Percentiles rank a stretch among this genome's conserved stretches.
Evolutionary conservation across 2,888 invertebrate species (phyloP).

Genomic region (Erebia aethiops): DNA sequence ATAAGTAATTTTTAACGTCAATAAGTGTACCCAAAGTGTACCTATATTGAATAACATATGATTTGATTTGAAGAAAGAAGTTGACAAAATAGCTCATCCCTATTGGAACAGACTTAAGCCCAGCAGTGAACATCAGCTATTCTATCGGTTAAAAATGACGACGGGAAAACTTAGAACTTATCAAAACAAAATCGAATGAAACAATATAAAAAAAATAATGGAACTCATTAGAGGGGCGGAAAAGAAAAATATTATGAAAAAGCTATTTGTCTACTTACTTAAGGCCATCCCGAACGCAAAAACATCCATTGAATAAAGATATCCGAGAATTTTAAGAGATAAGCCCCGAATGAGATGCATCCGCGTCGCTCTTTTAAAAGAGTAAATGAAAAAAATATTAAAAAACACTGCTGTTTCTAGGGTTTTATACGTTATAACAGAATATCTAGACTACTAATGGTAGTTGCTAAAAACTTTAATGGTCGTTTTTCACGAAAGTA

Average conservation of each 20-base stretch:
- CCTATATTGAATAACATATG: too few relatives aligned
- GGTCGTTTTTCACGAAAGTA: too few relatives aligned
- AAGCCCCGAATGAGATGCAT: slow-evolving; percentile 24
- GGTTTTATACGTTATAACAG: background rate
- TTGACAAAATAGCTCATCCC: too few relatives aligned
- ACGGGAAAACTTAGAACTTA: background rate
- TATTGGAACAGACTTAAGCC: too few relatives aligned
- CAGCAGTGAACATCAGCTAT: too few relatives aligned
- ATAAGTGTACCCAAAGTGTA: too few relatives aligned
- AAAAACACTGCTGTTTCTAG: slow-evolving; percentile 5
- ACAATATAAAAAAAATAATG: slow-evolving; percentile 37
- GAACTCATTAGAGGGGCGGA: slow-evolving; percentile 44
- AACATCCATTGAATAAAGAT: slow-evolving; percentile 47
- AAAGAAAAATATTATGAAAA: slow-evolving; percentile 52
- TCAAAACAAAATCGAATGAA: slow-evolving; percentile 23
- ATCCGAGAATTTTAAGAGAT: slow-evolving; percentile 44
- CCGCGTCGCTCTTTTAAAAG: slow-evolving; percentile 13
- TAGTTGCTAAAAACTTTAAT: too few relatives aligned
- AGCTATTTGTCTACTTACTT: slow-evolving; percentile 52
- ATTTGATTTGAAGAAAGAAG: too few relatives aligned
- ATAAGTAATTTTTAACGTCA: too few relatives aligned
- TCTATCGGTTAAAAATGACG: too few relatives aligned
- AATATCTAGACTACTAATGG: background rate
- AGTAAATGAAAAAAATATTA: slow-evolving; percentile 15
- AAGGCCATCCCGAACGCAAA: slow-evolving; percentile 37